phyloP scores from a whole-genome alignment of 2,888 invertebrate genomes.

The Sinopyrophorus schimmeli region DNA sequence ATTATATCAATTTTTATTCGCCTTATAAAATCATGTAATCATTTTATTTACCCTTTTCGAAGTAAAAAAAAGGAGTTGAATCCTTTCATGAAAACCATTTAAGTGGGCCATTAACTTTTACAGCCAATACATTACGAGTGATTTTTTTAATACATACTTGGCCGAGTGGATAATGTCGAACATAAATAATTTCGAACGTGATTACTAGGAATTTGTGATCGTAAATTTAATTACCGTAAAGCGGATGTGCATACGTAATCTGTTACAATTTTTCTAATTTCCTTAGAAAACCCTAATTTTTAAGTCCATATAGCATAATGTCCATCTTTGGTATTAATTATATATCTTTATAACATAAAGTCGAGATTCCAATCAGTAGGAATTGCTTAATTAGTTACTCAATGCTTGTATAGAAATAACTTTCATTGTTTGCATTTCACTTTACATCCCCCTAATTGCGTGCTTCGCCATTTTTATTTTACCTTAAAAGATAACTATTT shows the following conservation, averaged over 20 bases:
- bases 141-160: slow-evolving; percentile 44
- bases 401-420: slow-evolving; percentile 26
- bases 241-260: not conserved
- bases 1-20: too few species aligned
- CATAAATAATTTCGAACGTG: slow-evolving; percentile 46
- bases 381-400: slow-evolving; percentile 34
- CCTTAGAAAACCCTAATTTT: not conserved
- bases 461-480: slow-evolving; percentile 13
- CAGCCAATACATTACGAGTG: slow-evolving; percentile 42
- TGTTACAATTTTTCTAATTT: slow-evolving; percentile 8
- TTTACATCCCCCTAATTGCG: slow-evolving; percentile 15
- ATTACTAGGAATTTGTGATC: slow-evolving; percentile 41
- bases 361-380: slow-evolving; percentile 36
- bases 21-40: too few species aligned
- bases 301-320: too few species aligned
- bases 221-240: slow-evolving; percentile 44
- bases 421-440: slow-evolving; percentile 22
- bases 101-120: slow-evolving; percentile 29
- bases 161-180: slow-evolving; percentile 41
- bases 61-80: too few species aligned
- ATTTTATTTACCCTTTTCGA: too few species aligned
- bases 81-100: slow-evolving; percentile 10
- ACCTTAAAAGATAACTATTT: slow-evolving; percentile 6
- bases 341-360: slow-evolving; percentile 33
- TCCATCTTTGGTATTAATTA: slow-evolving; percentile 23